These are phyloP conservation scores for Mus minutoides DNA, from an alignment of 2,797 vertebrate species.

Conservation along the genomic window DNA sequence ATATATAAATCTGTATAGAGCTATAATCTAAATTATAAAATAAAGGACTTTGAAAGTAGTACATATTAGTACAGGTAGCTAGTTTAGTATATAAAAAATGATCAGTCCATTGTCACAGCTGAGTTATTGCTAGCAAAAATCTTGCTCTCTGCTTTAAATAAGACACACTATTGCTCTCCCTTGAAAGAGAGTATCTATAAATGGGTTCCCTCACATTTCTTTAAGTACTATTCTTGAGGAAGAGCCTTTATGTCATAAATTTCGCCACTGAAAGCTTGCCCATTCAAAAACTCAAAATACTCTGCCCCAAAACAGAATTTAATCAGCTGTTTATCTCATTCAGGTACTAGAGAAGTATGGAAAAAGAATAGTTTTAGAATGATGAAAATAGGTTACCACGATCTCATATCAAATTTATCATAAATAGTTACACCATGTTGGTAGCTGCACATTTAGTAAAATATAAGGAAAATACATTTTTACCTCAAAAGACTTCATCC, in stretches of 20 bases:
- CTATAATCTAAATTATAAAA: constrained; percentile 5
- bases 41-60: constrained; percentile 1
- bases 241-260: background rate
- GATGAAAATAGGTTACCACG: background rate
- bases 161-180: background rate
- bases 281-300: constrained; percentile 10
- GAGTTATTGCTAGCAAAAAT: background rate
- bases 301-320: background rate
- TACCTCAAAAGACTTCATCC: background rate
- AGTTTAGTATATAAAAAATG: background rate
- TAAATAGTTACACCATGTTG: background rate
- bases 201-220: too few relatives aligned
- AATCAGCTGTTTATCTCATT: background rate
- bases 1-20: background rate
- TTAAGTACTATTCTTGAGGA: background rate
- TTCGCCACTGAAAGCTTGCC: too few relatives aligned
- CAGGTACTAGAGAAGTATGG: background rate
- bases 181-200: background rate
- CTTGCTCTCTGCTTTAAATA: background rate
- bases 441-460: too few relatives aligned
- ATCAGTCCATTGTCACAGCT: too few relatives aligned
- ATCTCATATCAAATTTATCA: background rate
- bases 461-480: background rate
- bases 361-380: background rate
- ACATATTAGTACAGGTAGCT: background rate